These are phyloP conservation scores for Aromia moschata DNA, from an alignment of 2,888 invertebrate species.

Conservation along the genomic window DNA sequence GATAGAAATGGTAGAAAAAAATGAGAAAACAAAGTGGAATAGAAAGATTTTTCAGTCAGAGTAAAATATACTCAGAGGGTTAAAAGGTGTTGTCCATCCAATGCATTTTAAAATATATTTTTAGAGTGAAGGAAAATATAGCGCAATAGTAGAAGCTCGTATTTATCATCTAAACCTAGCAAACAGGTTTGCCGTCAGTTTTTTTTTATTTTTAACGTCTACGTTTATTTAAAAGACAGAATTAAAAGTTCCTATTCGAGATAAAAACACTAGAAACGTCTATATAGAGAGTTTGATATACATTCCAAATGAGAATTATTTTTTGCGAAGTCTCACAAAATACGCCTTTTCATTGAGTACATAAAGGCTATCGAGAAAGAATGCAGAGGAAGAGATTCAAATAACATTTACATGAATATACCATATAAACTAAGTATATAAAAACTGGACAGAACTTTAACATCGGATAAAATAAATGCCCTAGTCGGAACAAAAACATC, in stretches of 20 bases:
- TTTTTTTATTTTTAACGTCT: not conserved
- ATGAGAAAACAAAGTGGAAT: no score
- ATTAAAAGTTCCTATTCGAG: not conserved
- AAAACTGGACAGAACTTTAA: slow-evolving; percentile 2
- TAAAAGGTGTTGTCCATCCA: no score
- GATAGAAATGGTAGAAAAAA: no score
- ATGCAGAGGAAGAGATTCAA: not conserved
- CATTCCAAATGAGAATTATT: not conserved
- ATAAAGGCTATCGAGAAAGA: not conserved
- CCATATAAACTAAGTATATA: slow-evolving; percentile 8
- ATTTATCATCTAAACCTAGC: no score
- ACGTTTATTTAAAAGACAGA: not conserved
- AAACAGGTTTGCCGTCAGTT: not conserved
- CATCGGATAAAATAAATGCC: slow-evolving; percentile 14
- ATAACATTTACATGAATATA: slow-evolving; percentile 20
- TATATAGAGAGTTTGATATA: not conserved
- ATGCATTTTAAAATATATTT: no score
- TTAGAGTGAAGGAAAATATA: no score
- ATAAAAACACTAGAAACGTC: not conserved
- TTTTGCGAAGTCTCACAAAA: not conserved
- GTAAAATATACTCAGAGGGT: no score
- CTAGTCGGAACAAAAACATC: not conserved
- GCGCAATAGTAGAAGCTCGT: no score
- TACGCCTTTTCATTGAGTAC: not conserved
- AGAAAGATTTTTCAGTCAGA: no score